Evolutionary conservation across 2,113 vertebrate species (phyloP).

Genomic region (Garra rufa): DNA sequence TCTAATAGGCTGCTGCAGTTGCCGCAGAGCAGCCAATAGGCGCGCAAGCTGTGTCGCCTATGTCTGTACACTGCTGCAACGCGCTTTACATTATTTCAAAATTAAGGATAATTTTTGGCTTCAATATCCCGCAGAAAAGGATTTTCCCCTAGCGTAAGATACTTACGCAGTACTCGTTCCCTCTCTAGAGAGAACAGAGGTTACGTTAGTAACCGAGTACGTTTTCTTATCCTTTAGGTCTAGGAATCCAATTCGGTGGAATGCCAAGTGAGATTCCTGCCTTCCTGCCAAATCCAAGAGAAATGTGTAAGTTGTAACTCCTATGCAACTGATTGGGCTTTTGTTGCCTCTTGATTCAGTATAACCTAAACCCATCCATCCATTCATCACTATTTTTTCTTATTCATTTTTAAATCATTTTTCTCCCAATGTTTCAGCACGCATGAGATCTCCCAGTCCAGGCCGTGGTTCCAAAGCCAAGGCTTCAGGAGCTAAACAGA

Average conservation of each 20-base stretch:
- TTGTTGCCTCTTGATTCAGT: background rate
- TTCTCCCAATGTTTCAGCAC: conserved; percentile 30
- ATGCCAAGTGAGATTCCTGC: background rate
- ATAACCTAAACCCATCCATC: background rate
- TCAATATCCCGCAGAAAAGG: no score
- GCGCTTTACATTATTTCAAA: no score
- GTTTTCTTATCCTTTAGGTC: conserved; percentile 9
- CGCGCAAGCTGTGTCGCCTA: no score
- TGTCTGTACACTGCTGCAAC: no score
- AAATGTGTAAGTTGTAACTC: background rate
- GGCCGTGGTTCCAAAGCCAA: conserved; percentile 29
- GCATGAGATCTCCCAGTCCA: background rate
- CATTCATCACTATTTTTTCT: background rate
- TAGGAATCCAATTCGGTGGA: background rate
- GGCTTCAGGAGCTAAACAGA: conserved; percentile 54
- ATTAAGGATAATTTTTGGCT: no score
- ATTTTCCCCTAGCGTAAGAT: no score
- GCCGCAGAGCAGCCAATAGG: no score
- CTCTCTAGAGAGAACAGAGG: no score
- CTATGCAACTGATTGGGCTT: background rate
- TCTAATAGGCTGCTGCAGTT: no score
- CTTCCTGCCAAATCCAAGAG: background rate
- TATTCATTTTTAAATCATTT: background rate
- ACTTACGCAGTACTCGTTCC: no score
- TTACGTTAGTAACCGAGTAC: no score